phyloP scores from a whole-genome alignment of 2,797 vertebrate species.

The Hippocampus kuda region DNA sequence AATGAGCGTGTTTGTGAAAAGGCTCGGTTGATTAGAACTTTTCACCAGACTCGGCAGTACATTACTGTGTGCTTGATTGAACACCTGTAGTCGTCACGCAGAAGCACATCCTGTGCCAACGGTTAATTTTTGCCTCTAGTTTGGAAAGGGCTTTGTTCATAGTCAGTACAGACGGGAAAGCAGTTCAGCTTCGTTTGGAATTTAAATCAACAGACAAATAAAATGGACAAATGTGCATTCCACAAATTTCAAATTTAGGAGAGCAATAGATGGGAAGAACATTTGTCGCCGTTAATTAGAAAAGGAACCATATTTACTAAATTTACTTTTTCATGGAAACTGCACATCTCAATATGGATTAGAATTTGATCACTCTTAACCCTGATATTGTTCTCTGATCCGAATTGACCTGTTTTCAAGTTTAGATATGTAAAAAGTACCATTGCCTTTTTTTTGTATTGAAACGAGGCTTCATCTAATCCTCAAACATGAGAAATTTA shows the following conservation, averaged over 20 bases:
- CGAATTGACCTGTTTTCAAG: too few relatives aligned
- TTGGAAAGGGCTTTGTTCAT: not conserved
- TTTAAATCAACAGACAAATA: not conserved
- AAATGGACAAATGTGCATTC: not conserved
- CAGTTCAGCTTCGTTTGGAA: not conserved
- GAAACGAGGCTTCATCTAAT: too few relatives aligned
- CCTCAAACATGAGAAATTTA: too few relatives aligned
- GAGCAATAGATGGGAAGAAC: not conserved
- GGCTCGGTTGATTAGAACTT: not conserved
- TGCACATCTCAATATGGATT: too few relatives aligned
- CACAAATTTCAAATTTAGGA: not conserved
- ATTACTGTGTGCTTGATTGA: constrained; percentile 1
- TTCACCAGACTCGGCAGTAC: not conserved
- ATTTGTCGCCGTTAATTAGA: too few relatives aligned
- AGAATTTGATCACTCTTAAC: too few relatives aligned
- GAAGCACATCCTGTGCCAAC: not conserved
- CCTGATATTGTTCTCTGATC: too few relatives aligned
- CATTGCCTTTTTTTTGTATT: too few relatives aligned
- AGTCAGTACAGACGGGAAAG: not conserved
- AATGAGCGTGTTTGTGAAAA: not conserved
- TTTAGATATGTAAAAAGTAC: too few relatives aligned
- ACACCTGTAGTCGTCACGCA: not conserved
- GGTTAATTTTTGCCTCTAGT: not conserved
- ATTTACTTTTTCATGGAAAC: too few relatives aligned
- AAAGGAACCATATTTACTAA: too few relatives aligned